These are phyloP conservation scores for Sitodiplosis mosellana DNA, from an alignment of 1,140 invertebrate genomes.

Conservation along the genomic window DNA sequence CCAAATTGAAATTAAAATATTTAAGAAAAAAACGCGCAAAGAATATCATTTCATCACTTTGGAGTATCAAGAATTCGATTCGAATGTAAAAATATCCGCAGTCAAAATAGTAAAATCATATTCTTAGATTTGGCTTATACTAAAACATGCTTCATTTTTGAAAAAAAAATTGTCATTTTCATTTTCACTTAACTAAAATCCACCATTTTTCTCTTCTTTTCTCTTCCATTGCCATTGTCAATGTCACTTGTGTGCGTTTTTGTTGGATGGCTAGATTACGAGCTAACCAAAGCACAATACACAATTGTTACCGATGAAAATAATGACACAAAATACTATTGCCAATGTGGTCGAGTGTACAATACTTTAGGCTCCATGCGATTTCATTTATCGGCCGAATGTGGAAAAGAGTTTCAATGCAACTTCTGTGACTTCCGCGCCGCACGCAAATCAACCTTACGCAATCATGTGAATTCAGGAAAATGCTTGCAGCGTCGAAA, in stretches of 20 bases:
- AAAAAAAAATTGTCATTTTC: too few species aligned
- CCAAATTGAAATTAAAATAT: too few species aligned
- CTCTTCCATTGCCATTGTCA: neutral
- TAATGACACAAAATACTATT: neutral
- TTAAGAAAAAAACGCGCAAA: too few species aligned
- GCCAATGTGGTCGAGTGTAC: conserved; percentile 5
- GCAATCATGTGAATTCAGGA: conserved; percentile 7
- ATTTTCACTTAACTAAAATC: too few species aligned
- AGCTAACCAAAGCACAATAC: neutral
- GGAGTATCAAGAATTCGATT: too few species aligned
- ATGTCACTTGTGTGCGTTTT: neutral
- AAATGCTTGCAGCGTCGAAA: neutral
- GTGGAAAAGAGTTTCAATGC: conserved; percentile 17
- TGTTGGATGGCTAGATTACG: neutral
- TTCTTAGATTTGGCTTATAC: too few species aligned
- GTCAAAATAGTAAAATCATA: too few species aligned
- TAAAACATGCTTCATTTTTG: too few species aligned
- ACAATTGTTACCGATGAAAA: neutral
- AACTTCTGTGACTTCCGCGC: conserved; percentile 13
- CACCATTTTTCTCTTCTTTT: neutral
- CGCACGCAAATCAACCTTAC: conserved; percentile 8
- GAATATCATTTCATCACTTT: too few species aligned
- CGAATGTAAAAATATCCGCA: too few species aligned
- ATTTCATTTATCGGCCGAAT: conserved; percentile 22
- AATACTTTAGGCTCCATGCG: conserved; percentile 4